Evolutionary conservation across 2,888 invertebrate genomes (phyloP).

Genomic region (Camponotus fellah): DNA sequence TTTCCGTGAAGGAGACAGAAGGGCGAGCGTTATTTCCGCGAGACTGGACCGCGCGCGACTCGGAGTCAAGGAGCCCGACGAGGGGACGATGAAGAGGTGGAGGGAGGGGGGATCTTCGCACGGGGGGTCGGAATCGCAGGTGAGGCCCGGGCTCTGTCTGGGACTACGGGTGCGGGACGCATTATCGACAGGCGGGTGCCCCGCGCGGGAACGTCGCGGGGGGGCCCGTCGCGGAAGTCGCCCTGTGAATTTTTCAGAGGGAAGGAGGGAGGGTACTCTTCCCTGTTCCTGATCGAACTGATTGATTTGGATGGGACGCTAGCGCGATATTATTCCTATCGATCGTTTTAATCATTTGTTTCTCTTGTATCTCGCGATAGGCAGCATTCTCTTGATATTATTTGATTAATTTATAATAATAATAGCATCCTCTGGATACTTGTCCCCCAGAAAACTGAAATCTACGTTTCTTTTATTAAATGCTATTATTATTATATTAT

Average conservation of each 20-base stretch:
- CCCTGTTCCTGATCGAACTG: conserved; percentile 13
- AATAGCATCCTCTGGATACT: too few species aligned
- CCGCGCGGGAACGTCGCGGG: conserved; percentile 84
- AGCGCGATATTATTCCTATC: background rate
- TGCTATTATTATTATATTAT: too few species aligned
- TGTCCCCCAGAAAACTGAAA: background rate
- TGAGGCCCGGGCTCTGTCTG: conserved; percentile 65
- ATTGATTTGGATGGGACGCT: conserved; percentile 31
- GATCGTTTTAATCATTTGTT: background rate
- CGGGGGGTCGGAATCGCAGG: conserved; percentile 76
- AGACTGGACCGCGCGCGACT: conserved; percentile 80
- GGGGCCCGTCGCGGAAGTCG: conserved; percentile 69
- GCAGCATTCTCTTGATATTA: background rate
- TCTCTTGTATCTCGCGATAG: background rate
- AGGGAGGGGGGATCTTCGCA: conserved; percentile 63
- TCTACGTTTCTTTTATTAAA: too few species aligned
- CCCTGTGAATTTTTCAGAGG: background rate
- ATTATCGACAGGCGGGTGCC: conserved; percentile 84
- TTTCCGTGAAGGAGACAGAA: conserved; percentile 73
- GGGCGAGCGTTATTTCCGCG: conserved; percentile 81
- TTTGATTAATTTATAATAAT: too few species aligned
- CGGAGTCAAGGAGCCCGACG: conserved; percentile 75
- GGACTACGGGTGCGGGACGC: conserved; percentile 75
- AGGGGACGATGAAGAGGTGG: conserved; percentile 52
- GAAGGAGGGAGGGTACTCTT: background rate